Base-by-base conservation (phyloP, 2,113 vertebrate species). In the Tragelaphus buxtoni region DNA sequence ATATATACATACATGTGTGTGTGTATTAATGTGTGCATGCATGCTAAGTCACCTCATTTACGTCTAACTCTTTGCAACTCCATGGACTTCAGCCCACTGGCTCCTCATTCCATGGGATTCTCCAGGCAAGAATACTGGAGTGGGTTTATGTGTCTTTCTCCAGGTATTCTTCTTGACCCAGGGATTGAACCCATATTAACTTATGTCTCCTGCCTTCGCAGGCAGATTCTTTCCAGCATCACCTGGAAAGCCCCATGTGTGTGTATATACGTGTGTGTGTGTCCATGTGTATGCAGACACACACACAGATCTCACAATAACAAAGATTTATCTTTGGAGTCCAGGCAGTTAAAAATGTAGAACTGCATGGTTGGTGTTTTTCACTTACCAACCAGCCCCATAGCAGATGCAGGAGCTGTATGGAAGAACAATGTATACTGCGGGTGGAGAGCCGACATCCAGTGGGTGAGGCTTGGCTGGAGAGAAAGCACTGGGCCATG, bases 391-490 rank as follows among this genome's bases (percentile, higher is more conserved):
- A 72, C 4, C 47, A 69, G 35, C 17, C 55, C 39, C 77, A 22
- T 4, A 9, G 20, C 6, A 3, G 2, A 30, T 22, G 22, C 16
- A 47, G 9, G 28, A 32, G 11, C 8, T 56, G 13, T 9, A 18
- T 94, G 7, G 81, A 53, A 20, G 4, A 30, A 30, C 0, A n/a
- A 7, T 49, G 13, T 12, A 22, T 10, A 26, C 17, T 39, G 8
- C 9, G 0, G 12, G 3, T 45, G 45, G n/a, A 20, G 9, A 45
- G 5, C 1, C 42, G 24, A 87, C 11, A 22, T 2, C 30, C 14
- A 4, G 9, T 9, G 1, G 24, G 47, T 1, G 9, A 82, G 30
- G 3, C 5, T 14, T 56, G 8, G 12, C 24, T 90, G 0, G 9
- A 51, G 51, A 84, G 49, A 60, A 9, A 56, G 1, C 11, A 5